These are phyloP conservation scores for Smittia aterrima DNA, from an alignment of 2,888 invertebrate species.

Conservation along the genomic window DNA sequence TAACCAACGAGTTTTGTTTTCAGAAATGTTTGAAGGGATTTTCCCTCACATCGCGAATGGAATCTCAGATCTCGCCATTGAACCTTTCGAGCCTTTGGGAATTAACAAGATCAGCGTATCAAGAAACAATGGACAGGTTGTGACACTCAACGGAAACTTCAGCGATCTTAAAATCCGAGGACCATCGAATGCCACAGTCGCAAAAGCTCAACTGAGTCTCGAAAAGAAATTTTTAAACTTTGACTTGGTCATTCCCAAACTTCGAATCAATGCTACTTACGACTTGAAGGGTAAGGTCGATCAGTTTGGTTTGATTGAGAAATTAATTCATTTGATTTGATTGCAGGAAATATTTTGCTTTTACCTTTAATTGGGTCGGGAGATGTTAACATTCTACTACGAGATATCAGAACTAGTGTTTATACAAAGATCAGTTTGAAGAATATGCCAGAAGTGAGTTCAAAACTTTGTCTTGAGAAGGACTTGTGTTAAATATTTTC, in stretches of 20 bases:
- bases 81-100: conserved; percentile 59
- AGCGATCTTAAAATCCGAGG: conserved; percentile 58
- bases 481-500: not conserved
- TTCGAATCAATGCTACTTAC: conserved; percentile 59
- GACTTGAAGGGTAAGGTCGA: conserved; percentile 56
- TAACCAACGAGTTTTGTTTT: not conserved
- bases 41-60: conserved; percentile 60
- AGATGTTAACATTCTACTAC: conserved; percentile 57
- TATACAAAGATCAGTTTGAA: conserved; percentile 56
- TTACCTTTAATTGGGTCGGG: conserved; percentile 61
- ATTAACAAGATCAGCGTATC: conserved; percentile 58
- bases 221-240: conserved; percentile 57
- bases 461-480: not conserved
- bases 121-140: conserved; percentile 58
- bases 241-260: conserved; percentile 57
- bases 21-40: conserved; percentile 56
- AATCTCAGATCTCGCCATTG: conserved; percentile 60
- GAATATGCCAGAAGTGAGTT: conserved; percentile 51
- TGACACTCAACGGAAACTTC: conserved; percentile 58
- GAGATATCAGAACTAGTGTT: conserved; percentile 58
- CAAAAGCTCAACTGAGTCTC: conserved; percentile 54
- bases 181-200: conserved; percentile 59
- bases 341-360: conserved; percentile 55
- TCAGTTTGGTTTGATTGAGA: not conserved
- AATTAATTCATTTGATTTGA: not conserved